Conservation (phyloP, 2,113 vertebrate species). For the Myrmecobius fasciatus region DNA sequence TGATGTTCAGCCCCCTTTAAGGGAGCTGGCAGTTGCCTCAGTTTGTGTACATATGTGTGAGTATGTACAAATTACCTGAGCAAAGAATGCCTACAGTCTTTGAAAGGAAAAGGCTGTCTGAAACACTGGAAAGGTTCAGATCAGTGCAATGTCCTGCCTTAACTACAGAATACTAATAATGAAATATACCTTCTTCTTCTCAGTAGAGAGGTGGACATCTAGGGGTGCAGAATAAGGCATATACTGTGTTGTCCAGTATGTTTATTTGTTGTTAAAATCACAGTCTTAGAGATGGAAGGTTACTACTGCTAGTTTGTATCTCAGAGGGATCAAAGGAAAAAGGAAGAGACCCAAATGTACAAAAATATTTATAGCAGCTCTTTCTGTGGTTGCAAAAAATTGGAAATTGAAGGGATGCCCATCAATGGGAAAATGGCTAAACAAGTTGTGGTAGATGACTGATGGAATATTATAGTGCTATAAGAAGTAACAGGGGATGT, state of each 20-base stretch:
- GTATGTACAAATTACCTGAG: neutral
- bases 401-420: neutral
- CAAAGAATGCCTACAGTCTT: neutral
- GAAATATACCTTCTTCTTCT: neutral
- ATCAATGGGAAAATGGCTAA: neutral
- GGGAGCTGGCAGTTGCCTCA: slow-evolving; percentile 14
- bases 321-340: neutral
- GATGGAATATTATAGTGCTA: neutral
- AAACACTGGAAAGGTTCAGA: neutral
- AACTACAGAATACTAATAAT: neutral
- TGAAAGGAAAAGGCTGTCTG: neutral
- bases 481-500: neutral
- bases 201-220: neutral
- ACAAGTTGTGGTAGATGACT: neutral
- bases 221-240: neutral
- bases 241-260: neutral
- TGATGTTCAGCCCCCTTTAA: neutral
- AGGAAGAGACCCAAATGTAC: neutral
- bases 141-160: neutral
- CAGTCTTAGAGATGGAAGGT: neutral
- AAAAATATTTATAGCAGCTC: neutral
- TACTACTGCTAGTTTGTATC: neutral
- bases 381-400: neutral
- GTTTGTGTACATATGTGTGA: neutral
- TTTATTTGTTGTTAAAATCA: neutral